Conservation (phyloP, 2,113 vertebrate species). For the Bambusicola thoracicus region DNA sequence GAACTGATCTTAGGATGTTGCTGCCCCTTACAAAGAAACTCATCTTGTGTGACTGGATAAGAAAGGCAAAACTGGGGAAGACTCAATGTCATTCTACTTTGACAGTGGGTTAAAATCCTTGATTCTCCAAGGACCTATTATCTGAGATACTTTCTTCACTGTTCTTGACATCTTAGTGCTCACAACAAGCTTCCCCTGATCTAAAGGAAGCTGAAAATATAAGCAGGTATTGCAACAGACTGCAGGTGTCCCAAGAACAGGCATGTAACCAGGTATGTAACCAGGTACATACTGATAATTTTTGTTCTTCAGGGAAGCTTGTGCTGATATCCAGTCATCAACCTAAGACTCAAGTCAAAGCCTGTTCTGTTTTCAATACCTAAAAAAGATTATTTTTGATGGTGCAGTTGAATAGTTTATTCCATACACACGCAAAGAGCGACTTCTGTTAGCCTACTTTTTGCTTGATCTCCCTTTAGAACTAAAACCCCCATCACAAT, state of each 20-base stretch:
- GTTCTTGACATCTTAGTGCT: background rate
- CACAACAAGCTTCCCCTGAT: background rate
- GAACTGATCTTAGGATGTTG: background rate
- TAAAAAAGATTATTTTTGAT: background rate
- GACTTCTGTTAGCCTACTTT: constrained; percentile 74
- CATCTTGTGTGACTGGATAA: background rate
- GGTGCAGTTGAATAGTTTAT: constrained; percentile 3
- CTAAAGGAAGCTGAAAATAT: background rate
- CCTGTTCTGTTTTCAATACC: background rate
- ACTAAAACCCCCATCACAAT: constrained; percentile 64
- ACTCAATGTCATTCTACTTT: background rate
- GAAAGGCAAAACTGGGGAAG: background rate
- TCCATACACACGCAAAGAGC: background rate
- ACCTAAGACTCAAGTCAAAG: background rate
- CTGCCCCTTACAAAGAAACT: background rate
- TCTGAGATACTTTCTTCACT: fast-evolving
- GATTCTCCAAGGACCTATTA: fast-evolving
- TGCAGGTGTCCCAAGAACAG: background rate
- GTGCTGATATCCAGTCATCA: background rate
- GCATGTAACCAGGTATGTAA: too few relatives aligned
- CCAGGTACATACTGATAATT: background rate
- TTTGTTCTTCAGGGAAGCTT: background rate
- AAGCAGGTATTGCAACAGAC: background rate
- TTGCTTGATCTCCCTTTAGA: constrained; percentile 75
- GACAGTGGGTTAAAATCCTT: background rate